Percentiles rank a stretch among this genome's conserved stretches.
These are phyloP conservation scores for Myotis lucifugus DNA, from an alignment of 2,113 vertebrate genomes.

Conservation along the genomic window DNA sequence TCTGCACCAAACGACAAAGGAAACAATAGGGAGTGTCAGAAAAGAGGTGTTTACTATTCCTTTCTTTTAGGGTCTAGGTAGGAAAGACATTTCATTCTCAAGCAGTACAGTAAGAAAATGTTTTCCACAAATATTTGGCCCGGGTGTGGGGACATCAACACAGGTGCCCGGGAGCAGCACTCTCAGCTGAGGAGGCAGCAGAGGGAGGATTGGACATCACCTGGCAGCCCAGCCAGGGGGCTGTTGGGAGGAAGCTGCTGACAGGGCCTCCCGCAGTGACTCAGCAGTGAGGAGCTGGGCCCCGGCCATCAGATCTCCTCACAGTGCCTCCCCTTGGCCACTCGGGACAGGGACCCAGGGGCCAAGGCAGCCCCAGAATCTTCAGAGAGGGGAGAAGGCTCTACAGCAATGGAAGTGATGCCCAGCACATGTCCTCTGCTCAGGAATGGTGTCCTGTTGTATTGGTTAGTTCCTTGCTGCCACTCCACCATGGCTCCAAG, in stretches of 20 bases:
- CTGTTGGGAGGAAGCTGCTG: not conserved
- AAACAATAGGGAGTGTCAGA: not conserved
- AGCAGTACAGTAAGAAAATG: not conserved
- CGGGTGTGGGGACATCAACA: not conserved
- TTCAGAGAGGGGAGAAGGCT: not conserved
- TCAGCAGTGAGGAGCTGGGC: not conserved
- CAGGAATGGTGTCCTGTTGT: not conserved
- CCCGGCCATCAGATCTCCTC: not conserved
- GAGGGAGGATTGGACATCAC: not conserved
- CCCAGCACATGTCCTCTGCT: not conserved
- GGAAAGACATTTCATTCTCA: not conserved
- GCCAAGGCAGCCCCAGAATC: not conserved
- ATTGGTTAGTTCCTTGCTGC: no score
- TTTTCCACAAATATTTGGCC: not conserved
- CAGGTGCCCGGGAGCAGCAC: no score
- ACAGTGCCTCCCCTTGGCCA: no score
- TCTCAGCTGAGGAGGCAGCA: not conserved
- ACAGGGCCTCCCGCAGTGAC: not conserved
- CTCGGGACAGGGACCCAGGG: not conserved
- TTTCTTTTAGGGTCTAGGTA: not conserved
- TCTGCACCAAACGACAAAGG: not conserved
- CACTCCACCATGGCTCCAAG: not conserved
- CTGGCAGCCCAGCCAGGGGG: not conserved
- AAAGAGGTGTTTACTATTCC: not conserved
- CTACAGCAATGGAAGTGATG: not conserved